A percentile compares a stretch with the other conserved stretches of the same genome.
These are phyloP conservation scores for Anguilla marmorata DNA, from an alignment of 2,797 vertebrate species.

Conservation along the genomic window DNA sequence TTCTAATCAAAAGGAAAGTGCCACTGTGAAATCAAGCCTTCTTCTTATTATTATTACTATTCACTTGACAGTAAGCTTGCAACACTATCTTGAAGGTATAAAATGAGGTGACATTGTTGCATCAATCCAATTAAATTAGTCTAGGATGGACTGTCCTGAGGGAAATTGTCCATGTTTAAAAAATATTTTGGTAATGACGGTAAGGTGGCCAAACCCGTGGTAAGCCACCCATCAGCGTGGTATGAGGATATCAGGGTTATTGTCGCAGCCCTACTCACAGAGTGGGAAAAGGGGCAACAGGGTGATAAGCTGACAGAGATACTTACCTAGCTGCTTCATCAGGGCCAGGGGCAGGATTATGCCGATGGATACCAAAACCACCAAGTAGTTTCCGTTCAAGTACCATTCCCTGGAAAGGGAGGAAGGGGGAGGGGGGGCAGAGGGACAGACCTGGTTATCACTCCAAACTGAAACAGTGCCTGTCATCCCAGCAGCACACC, in stretches of 20 bases:
- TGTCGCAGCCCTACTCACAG: slow-evolving; percentile 42
- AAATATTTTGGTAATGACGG: too few relatives aligned
- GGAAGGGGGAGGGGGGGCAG: neutral
- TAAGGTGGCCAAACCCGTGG: too few relatives aligned
- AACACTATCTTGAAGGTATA: too few relatives aligned
- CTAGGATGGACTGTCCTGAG: too few relatives aligned
- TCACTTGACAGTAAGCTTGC: too few relatives aligned
- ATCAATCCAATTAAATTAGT: too few relatives aligned
- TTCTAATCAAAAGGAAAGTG: neutral
- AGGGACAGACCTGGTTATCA: slow-evolving; percentile 20
- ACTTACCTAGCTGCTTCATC: slow-evolving; percentile 98
- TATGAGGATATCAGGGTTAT: too few relatives aligned
- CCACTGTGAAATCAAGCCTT: too few relatives aligned
- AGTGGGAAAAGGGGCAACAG: slow-evolving; percentile 30
- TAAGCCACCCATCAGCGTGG: too few relatives aligned
- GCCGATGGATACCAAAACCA: slow-evolving; percentile 84
- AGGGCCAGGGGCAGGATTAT: slow-evolving; percentile 91
- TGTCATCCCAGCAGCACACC: neutral
- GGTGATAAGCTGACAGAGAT: neutral
- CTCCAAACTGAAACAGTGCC: neutral
- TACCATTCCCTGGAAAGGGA: slow-evolving; percentile 84
- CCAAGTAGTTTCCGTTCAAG: slow-evolving; percentile 93
- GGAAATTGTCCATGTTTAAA: too few relatives aligned
- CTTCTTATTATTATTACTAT: too few relatives aligned
- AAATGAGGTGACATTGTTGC: neutral